Base-by-base conservation (phyloP, 1,140 invertebrate species). In the Ptiloglossa arizonensis region DNA sequence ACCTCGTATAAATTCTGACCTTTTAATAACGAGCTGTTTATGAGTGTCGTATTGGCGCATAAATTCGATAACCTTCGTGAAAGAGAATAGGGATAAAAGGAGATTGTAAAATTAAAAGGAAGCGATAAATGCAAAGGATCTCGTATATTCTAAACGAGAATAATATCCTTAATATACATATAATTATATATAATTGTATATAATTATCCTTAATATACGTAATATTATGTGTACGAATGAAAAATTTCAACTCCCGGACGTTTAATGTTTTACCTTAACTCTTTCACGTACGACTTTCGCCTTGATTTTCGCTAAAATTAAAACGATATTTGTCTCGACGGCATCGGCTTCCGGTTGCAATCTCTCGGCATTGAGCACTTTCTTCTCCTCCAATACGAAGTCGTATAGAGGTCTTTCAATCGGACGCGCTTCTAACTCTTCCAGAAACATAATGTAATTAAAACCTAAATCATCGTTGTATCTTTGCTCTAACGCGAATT, bases 391-490 rank as follows among this genome's bases (percentile, higher is more conserved):
- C 1, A 93, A 48, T 60, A 89, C 69, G 3, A 60, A 56, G 5
- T 80, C 13, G 64, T 91, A 93, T 66, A 92, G 60, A 17, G 93
- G 89, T 56, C 89, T 83, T 52, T 86, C 89, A 0, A 90, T 63
- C 8, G 83, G 67, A 63, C 78, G 84, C 1, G 92, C 80, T 72
- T 94, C 93, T 2, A 95, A 92, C 87, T 96, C 95, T 54, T 93
- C 92, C 35, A 96, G 87, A 77, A 96, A 94, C 77, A 93, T 93
- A 48, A 93, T 91, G 86, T 96, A 96, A 90, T 94, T 94, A 86
- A 96, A 96, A 24, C 96, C 96, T 71, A 94, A 88, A 85, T 95
- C 94, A 86, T 96, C 94, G 59, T 94, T 94, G 87, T 95, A 96
- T 59, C 95, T 92, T 78, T 92, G 90, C 80, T 95, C 94, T 22